A percentile compares a stretch with the other conserved stretches of the same genome.
These are phyloP conservation scores for Lycodopsis pacificus DNA, from an alignment of 2,797 vertebrate species.

Conservation along the genomic window DNA sequence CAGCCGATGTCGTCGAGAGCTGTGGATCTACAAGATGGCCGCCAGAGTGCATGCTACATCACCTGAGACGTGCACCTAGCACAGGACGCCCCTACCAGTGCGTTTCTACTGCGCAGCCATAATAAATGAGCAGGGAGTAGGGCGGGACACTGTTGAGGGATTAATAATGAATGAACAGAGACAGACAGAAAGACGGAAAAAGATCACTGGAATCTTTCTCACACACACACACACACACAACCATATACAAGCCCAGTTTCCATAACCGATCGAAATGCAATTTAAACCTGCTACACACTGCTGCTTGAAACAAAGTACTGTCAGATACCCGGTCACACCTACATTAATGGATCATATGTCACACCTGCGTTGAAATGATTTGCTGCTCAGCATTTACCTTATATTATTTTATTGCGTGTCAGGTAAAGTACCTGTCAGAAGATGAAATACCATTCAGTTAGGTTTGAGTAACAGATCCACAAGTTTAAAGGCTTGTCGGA, in stretches of 20 bases:
- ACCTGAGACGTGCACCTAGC: conserved; percentile 14
- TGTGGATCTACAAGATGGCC: conserved; percentile 22
- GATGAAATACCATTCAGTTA: neutral
- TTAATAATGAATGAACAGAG: conserved; percentile 23
- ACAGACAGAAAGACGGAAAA: neutral
- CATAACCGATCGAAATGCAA: neutral
- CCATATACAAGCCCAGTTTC: neutral
- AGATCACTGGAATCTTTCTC: neutral
- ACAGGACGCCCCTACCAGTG: conserved; percentile 2
- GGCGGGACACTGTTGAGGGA: neutral
- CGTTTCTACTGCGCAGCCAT: conserved; percentile 29
- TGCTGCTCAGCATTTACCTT: neutral
- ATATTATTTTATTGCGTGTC: too few relatives aligned
- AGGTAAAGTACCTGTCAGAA: neutral
- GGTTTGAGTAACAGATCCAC: neutral
- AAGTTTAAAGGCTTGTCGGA: too few relatives aligned
- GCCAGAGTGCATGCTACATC: conserved; percentile 23
- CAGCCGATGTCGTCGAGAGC: neutral
- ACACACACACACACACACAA: neutral
- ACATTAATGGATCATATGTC: neutral
- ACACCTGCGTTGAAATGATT: neutral
- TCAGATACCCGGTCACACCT: neutral
- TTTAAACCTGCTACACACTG: neutral
- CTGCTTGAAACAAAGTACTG: neutral
- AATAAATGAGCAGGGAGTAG: conserved; percentile 28